Evolutionary conservation across 2,888 invertebrate genomes (phyloP).

Genomic region (Rambutsinella grinnellia): DNA sequence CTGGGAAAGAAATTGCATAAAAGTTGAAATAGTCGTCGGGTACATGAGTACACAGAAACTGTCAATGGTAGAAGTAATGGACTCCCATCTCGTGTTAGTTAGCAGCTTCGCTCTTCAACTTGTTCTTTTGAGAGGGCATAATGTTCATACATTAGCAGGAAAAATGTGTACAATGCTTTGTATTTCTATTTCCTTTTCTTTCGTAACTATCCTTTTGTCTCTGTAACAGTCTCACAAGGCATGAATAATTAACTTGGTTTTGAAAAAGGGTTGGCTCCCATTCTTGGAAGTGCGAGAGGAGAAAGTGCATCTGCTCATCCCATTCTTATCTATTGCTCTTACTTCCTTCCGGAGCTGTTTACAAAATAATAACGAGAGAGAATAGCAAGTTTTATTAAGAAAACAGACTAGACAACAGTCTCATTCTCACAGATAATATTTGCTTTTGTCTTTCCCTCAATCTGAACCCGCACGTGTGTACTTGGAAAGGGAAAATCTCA

Average conservation of each 20-base stretch:
- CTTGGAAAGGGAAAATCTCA: slow-evolving; percentile 6
- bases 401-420: no score
- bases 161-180: no score
- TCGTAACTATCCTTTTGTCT: slow-evolving; percentile 18
- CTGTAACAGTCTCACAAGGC: slow-evolving; percentile 17
- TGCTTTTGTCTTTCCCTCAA: background rate
- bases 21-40: no score
- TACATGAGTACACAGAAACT: slow-evolving; percentile 16
- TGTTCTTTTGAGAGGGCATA: no score
- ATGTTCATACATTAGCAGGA: no score
- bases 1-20: no score
- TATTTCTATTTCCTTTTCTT: no score
- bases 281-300: background rate
- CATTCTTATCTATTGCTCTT: background rate
- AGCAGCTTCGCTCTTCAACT: no score
- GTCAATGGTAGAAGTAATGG: slow-evolving; percentile 25
- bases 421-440: no score
- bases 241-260: slow-evolving; percentile 46
- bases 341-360: background rate
- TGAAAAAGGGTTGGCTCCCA: background rate
- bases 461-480: background rate
- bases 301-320: background rate
- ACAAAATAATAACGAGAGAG: background rate
- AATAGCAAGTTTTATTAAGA: no score
- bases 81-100: no score